Evolutionary conservation across 2,113 vertebrate genomes (phyloP).

Genomic region (Anolis sagrei): DNA sequence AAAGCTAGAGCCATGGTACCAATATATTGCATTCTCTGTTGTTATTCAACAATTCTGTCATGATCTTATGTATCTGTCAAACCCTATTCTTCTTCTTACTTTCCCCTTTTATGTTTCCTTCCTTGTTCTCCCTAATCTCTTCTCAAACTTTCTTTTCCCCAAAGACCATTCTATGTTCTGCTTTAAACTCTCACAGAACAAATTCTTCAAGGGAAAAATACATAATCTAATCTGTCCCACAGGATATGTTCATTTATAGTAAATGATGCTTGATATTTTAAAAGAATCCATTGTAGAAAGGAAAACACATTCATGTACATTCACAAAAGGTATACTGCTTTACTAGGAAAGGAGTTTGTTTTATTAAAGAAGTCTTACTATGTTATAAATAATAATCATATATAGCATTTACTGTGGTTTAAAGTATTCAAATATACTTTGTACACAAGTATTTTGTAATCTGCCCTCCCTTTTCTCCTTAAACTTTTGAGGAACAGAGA

Average conservation of each 20-base stretch:
- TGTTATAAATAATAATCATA: neutral
- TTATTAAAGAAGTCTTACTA: neutral
- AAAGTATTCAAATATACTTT: neutral
- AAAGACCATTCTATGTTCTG: slow-evolving; percentile 1
- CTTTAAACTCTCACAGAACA: slow-evolving; percentile 25
- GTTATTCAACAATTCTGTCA: neutral
- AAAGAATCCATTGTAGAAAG: neutral
- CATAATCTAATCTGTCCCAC: slow-evolving; percentile 6
- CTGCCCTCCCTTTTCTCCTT: neutral
- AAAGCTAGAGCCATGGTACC: no score
- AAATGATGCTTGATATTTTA: neutral
- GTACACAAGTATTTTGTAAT: neutral
- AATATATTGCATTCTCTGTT: neutral
- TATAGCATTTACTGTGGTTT: neutral
- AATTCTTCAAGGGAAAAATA: neutral
- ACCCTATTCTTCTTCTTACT: neutral
- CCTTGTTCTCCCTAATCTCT: neutral
- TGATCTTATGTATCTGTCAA: neutral
- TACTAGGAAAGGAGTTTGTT: neutral
- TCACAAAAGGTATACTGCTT: neutral
- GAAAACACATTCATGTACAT: neutral
- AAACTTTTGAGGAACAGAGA: neutral
- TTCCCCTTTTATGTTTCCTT: neutral
- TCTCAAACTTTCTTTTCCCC: neutral
- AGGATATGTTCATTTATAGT: slow-evolving; percentile 5